Evolutionary conservation across 2,888 invertebrate species (phyloP), one percentile per base, ranked within the genome.

Genomic region (Oeneis ivallda): DNA sequence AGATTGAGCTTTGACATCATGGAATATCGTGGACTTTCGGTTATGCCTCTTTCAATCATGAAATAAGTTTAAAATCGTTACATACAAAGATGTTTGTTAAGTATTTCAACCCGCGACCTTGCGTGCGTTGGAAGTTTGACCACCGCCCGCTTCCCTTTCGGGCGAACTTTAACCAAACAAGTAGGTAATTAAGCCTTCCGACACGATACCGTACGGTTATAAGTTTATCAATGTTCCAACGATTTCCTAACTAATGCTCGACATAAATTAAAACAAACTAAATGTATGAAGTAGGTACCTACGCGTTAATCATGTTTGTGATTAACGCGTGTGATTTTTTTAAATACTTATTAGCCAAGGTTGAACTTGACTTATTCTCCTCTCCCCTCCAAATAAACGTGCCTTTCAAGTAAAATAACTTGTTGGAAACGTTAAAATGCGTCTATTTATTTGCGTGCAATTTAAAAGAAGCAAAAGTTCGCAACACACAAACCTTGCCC

Each of bases 141-240:
- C 15, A 9, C 15, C 9, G 53, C 26, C 15, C 9, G 53, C 26
- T 9, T 15, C 53, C 53, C 53, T 53, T 15, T 34, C 10, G 2
- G 34, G 53, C 15, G 15, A 34, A 53, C 26, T 53, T 53, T 53
- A 9, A 34, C 26, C 34, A 53, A 53, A 49, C 17, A 47, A 47
- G n/a, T n/a, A 52, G 34, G 52, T 34, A 53, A 53, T 53, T 53
- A 53, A 53, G 37, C 9, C 53, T 37, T 53, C 37, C n/a, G 15
- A 34, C 34, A 37, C 9, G 34, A 34, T 53, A n/a, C 8, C 15
- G 17, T 47, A 47, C 15, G 17, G 15, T 17, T 47, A 47, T 17
- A 17, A 17, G 8, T 3, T 17, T 8, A 45, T 45, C 15, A 47
- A 47, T 47, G 9, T 9, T 17, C 17, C 17, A 15, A 15, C 9